Evolutionary conservation across 2,888 invertebrate genomes (phyloP), one percentile per base, ranked within the genome.

Genomic region (Heliconius aoede): DNA sequence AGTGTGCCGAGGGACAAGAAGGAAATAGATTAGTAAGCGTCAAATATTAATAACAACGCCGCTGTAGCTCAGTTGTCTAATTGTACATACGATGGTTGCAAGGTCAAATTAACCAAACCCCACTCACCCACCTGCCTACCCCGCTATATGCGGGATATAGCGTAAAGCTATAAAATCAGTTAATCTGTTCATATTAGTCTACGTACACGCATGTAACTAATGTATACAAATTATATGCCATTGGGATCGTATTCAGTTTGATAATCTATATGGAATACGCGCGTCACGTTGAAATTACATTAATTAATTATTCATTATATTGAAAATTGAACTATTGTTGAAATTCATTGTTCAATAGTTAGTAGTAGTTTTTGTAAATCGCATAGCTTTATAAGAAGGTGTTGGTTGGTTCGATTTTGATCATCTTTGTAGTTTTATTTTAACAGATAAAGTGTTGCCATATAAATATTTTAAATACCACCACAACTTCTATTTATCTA

Each of bases 21-120:
- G 30, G 51, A n/a, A 51, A 73, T 24, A 51, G 30, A 51, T 46
- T 78, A 68, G 51, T 51, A 46, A 40, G 15, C 24, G 65, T 65
- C 65, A 18, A 65, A 65, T 65, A 64, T 64, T 64, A 64, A 64
- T 64, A 64, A 36, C 3, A n/a, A 64, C 24, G 7, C 24, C 36
- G 8, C 24, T 40, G 1, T 11, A 64, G 36, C 13, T 13, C 32
- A 32, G 64, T 64, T n/a, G 13, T n/a, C 13, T 58, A 58, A 4
- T 26, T 60, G n/a, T 60, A 15, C n/a, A 60, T 13, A 26, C 13
- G 60, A 60, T 5, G 15, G 60, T 60, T 24, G 11, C 5, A 24
- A 5, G 60, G 13, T 60, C 13, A 26, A 60, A 4, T 55, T 55
- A 7, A 7, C 0, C 46, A 46, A 18, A 46, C 7, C 46, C 46